Evolutionary conservation across 2,797 vertebrate species (phyloP).

Genomic region (Garrulus glandarius): DNA sequence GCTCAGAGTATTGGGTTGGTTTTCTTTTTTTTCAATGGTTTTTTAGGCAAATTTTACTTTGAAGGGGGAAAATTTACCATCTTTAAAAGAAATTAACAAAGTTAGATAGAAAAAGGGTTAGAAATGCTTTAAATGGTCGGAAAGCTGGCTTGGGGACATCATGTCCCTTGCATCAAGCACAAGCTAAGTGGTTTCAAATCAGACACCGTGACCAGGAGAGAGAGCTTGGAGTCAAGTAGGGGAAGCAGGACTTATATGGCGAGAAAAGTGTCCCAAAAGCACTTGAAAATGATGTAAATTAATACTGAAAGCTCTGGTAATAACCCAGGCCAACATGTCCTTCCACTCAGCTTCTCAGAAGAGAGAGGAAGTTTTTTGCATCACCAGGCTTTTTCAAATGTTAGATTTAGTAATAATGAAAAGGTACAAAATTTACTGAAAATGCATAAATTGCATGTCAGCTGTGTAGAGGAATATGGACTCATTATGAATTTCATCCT

Average conservation of each 20-base stretch:
- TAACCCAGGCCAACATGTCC: background rate
- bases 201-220: background rate
- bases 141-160: background rate
- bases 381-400: background rate
- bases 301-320: conserved; percentile 27
- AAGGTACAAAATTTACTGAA: background rate
- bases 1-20: fast-evolving
- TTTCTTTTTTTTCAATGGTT: background rate
- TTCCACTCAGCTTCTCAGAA: background rate
- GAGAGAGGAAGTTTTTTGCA: background rate
- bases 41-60: background rate
- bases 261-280: background rate
- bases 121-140: background rate
- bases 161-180: background rate
- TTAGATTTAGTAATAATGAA: background rate
- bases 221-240: background rate
- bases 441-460: background rate
- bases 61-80: fast-evolving
- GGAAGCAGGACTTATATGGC: background rate
- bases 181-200: background rate
- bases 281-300: conserved; percentile 23
- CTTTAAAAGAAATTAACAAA: background rate
- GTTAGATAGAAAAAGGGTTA: background rate
- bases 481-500: background rate
- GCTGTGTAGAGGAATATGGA: background rate